Percentiles rank a stretch among this genome's conserved stretches.
These are phyloP conservation scores for Lepetodrilus schrolli DNA, from an alignment of 2,888 invertebrate genomes.

Conservation along the genomic window DNA sequence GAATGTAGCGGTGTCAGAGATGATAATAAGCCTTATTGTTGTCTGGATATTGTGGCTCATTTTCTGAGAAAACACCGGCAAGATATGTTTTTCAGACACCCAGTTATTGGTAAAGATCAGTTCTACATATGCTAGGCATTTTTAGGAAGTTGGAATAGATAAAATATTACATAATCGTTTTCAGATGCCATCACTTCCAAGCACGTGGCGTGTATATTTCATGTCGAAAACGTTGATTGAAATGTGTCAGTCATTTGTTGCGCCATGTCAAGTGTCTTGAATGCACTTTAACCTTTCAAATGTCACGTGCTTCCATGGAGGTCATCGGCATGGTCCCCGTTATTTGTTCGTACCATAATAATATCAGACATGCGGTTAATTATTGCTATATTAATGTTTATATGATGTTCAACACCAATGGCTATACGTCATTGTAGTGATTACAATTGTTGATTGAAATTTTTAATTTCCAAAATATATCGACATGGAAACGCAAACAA, in stretches of 20 bases:
- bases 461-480: too few species aligned
- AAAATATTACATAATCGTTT: slow-evolving; percentile 13
- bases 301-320: background rate
- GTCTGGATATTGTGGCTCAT: background rate
- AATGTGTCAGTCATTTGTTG: slow-evolving; percentile 9
- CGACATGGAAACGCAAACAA: too few species aligned
- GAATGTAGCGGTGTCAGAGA: too few species aligned
- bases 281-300: slow-evolving; percentile 32
- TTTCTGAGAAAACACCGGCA: slow-evolving; percentile 1
- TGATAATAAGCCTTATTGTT: too few species aligned
- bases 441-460: too few species aligned
- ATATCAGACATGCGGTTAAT: too few species aligned
- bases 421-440: too few species aligned
- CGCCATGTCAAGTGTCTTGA: slow-evolving; percentile 36
- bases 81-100: background rate
- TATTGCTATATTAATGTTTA: too few species aligned
- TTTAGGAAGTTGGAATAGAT: background rate
- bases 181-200: background rate
- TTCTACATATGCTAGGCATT: background rate
- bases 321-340: background rate
- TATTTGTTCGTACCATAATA: slow-evolving; percentile 16
- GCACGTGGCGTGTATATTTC: background rate
- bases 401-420: too few species aligned
- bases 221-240: background rate
- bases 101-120: slow-evolving; percentile 13